Conservation (phyloP, 2,113 vertebrate species). For the Callocephalon fimbriatum region DNA sequence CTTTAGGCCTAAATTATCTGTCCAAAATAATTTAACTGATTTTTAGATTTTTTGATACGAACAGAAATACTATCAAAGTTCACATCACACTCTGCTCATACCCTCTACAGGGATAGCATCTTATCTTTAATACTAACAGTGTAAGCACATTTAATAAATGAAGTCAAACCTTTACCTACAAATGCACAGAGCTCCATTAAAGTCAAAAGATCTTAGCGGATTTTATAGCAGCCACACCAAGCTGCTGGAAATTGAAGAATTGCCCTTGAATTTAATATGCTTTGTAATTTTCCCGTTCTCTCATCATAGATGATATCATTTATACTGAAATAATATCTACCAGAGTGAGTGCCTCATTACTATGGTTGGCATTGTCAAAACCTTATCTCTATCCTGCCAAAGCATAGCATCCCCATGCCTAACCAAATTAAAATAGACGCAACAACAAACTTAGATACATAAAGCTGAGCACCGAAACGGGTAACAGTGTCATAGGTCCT, state of each 20-base stretch:
- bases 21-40: not conserved
- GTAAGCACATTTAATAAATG: not conserved
- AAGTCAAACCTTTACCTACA: not conserved
- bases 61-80: not conserved
- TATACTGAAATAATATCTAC: not conserved
- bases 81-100: not conserved
- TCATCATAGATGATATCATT: not conserved
- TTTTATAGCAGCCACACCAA: not conserved
- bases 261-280: not conserved
- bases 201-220: not conserved
- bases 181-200: not conserved
- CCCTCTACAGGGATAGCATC: not conserved
- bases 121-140: not conserved
- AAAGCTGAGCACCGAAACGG: not conserved
- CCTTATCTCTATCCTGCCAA: not conserved
- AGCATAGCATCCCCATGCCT: not conserved
- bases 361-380: not conserved
- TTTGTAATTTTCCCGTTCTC: not conserved
- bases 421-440: not conserved
- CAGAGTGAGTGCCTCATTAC: not conserved
- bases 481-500: not conserved
- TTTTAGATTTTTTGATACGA: not conserved
- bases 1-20: not conserved
- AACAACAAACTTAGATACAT: not conserved
- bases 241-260: not conserved